phyloP scores from a whole-genome alignment of 2,888 invertebrate genomes.

The Ormyrus pomaceus region DNA sequence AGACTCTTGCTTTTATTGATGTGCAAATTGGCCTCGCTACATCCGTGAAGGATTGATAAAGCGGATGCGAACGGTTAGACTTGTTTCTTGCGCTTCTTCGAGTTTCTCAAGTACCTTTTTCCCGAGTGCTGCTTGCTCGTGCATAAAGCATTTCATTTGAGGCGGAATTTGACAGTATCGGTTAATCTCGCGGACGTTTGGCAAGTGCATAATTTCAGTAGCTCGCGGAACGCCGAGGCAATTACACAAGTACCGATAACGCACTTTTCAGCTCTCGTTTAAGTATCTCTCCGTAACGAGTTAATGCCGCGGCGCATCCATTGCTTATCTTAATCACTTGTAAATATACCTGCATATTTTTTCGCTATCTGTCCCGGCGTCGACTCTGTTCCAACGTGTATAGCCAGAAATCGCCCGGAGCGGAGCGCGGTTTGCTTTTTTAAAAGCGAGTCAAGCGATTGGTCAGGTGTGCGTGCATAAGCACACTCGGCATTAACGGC shows the following conservation, averaged over 20 bases:
- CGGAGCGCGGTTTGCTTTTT: not conserved
- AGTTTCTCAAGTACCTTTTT: not conserved
- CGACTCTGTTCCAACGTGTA: not conserved
- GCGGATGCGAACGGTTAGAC: too few species aligned
- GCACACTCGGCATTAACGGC: not conserved
- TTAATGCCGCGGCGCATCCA: not conserved
- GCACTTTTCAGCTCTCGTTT: not conserved
- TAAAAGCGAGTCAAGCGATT: not conserved
- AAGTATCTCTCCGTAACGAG: not conserved
- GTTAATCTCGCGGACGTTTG: too few species aligned
- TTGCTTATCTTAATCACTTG: conserved; percentile 16
- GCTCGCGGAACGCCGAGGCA: not conserved
- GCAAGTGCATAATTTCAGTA: not conserved
- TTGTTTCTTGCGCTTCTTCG: conserved; percentile 21
- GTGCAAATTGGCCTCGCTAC: too few species aligned
- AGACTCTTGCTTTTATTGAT: too few species aligned
- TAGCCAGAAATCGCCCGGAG: not conserved
- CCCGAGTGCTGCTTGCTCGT: not conserved
- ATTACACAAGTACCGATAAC: not conserved
- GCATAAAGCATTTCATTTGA: not conserved
- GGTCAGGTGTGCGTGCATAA: not conserved
- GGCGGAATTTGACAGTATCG: too few species aligned
- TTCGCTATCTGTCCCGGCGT: not conserved
- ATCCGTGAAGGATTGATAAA: too few species aligned
- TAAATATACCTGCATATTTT: conserved; percentile 10